phyloP scores from a whole-genome alignment of 2,797 vertebrate species.

The Valencia hispanica region DNA sequence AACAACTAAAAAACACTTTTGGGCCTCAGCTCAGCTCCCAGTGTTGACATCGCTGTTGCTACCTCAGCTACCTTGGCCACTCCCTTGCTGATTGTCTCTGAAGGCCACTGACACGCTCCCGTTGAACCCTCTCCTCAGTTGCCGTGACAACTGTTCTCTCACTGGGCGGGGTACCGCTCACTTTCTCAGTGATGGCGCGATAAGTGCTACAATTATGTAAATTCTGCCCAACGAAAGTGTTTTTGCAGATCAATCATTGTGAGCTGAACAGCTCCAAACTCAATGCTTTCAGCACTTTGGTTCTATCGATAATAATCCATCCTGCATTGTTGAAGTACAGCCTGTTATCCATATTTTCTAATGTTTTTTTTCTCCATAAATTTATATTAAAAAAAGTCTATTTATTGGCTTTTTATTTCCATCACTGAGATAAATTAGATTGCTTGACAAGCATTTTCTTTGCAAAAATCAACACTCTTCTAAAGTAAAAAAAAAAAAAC shows the following conservation, averaged over 20 bases:
- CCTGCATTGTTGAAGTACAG: conserved; percentile 18
- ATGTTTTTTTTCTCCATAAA: not conserved
- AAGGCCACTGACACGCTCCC: conserved; percentile 70
- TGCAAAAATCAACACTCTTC: not conserved
- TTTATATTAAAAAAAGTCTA: not conserved
- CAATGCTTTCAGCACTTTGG: conserved; percentile 30
- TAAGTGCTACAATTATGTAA: conserved; percentile 86
- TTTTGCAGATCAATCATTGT: conserved; percentile 66
- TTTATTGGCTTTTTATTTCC: not conserved
- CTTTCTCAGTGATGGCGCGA: conserved; percentile 70
- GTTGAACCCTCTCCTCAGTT: conserved; percentile 77
- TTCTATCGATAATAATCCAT: conserved; percentile 20
- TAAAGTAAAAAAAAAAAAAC: too few species aligned
- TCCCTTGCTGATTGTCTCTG: conserved; percentile 51
- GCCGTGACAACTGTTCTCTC: conserved; percentile 77
- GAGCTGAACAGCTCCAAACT: conserved; percentile 38
- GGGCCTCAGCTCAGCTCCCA: conserved; percentile 24
- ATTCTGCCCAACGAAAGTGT: conserved; percentile 73
- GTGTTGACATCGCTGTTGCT: conserved; percentile 21
- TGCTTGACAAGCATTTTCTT: not conserved
- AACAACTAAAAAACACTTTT: conserved; percentile 10
- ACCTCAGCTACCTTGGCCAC: conserved; percentile 37
- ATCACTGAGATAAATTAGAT: not conserved
- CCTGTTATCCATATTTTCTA: not conserved
- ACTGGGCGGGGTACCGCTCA: conserved; percentile 60